These are phyloP conservation scores for Apeira syringaria DNA, from an alignment of 2,888 invertebrate species.

Conservation along the genomic window DNA sequence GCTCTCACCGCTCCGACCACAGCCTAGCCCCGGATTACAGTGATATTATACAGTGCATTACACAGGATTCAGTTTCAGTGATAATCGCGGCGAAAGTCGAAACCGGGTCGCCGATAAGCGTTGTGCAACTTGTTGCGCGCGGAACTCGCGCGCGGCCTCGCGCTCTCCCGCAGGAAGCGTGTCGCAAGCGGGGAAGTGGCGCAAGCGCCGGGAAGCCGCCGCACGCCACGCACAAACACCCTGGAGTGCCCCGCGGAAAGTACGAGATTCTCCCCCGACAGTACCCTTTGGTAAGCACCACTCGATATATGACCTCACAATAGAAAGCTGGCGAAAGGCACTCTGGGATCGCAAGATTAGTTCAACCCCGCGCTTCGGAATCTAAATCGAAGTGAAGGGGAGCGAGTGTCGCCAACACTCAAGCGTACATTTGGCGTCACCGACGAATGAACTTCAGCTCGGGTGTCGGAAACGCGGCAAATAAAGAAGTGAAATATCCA, in stretches of 20 bases:
- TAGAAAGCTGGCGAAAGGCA: conserved; percentile 24
- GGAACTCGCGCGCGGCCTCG: conserved; percentile 76
- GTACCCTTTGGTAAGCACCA: conserved; percentile 53
- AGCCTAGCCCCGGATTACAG: conserved; percentile 77
- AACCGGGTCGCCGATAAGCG: conserved; percentile 72
- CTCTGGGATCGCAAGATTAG: neutral
- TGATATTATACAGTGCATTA: conserved; percentile 68
- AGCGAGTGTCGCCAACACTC: conserved; percentile 53
- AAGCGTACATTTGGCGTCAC: conserved; percentile 60
- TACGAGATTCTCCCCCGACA: conserved; percentile 51
- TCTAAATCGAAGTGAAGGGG: conserved; percentile 65
- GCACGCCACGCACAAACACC: conserved; percentile 63
- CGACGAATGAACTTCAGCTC: conserved; percentile 67
- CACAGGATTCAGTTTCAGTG: conserved; percentile 74
- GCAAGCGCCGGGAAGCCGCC: conserved; percentile 75
- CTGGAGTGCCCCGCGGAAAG: conserved; percentile 62
- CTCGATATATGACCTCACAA: conserved; percentile 18
- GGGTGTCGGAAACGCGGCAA: conserved; percentile 77
- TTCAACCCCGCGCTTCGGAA: conserved; percentile 16
- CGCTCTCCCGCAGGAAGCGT: conserved; percentile 80
- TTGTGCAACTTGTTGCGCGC: conserved; percentile 74
- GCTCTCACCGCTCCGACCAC: conserved; percentile 43
- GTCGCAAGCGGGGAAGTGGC: conserved; percentile 80
- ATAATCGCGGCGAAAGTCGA: conserved; percentile 69
- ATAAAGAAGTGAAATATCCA: conserved; percentile 82